Evolutionary conservation across 2,888 invertebrate species (phyloP).

Genomic region (Leucoma salicis): DNA sequence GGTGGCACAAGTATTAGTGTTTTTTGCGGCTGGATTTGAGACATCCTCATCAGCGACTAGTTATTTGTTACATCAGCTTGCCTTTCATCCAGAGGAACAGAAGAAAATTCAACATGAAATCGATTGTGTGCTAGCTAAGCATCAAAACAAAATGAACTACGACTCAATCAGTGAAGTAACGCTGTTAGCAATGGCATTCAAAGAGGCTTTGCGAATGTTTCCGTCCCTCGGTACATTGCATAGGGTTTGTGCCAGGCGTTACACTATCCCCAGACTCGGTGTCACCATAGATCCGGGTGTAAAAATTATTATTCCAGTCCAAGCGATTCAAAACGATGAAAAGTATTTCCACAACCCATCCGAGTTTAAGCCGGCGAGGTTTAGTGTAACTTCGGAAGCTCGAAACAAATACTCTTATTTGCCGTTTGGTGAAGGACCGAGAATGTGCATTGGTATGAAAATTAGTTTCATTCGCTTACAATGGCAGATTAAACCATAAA

Average conservation of each 20-base stretch:
- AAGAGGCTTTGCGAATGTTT: conserved; percentile 55
- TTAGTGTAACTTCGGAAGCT: conserved; percentile 29
- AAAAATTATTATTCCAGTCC: conserved; percentile 52
- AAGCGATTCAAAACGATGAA: conserved; percentile 57
- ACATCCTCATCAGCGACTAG: conserved; percentile 69
- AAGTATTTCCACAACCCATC: conserved; percentile 54
- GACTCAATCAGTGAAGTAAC: conserved; percentile 56
- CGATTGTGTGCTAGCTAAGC: conserved; percentile 48
- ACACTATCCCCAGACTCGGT: conserved; percentile 44
- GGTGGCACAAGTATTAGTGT: conserved; percentile 57
- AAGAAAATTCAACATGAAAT: conserved; percentile 56
- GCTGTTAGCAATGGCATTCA: conserved; percentile 48
- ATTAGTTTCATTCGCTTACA: too few relatives aligned
- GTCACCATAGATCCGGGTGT: conserved; percentile 57
- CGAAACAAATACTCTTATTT: conserved; percentile 45
- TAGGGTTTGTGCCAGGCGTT: conserved; percentile 46
- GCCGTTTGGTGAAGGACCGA: conserved; percentile 60
- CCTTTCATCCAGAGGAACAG: conserved; percentile 61
- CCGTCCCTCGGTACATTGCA: conserved; percentile 51
- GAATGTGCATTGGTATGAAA: conserved; percentile 59
- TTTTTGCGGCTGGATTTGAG: conserved; percentile 72
- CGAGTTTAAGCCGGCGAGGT: conserved; percentile 52
- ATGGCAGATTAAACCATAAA: too few relatives aligned
- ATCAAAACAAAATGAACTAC: conserved; percentile 55
- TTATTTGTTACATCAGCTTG: conserved; percentile 58